These are phyloP conservation scores for Pitangus sulphuratus DNA, from an alignment of 2,797 vertebrate genomes.

Conservation along the genomic window DNA sequence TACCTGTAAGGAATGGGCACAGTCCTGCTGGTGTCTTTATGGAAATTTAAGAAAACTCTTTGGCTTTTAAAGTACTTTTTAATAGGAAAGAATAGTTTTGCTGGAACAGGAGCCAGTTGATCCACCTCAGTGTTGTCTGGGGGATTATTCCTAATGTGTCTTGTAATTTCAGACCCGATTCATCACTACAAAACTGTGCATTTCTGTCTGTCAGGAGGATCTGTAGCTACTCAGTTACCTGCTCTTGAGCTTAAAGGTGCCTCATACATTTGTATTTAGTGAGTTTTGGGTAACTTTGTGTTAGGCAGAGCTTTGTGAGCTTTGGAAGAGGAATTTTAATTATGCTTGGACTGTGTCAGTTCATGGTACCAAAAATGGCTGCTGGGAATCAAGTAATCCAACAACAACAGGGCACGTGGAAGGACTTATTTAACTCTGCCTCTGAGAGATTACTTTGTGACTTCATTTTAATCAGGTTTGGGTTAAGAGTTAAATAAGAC, in stretches of 20 bases:
- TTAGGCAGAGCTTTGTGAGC: neutral
- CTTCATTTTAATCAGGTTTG: neutral
- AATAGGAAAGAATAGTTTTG: neutral
- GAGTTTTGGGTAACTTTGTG: neutral
- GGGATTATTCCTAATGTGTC: neutral
- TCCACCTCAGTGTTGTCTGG: neutral
- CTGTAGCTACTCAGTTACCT: neutral
- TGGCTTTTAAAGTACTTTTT: neutral
- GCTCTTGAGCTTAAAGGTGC: neutral
- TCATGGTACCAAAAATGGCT: neutral
- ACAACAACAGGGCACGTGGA: neutral
- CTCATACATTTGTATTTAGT: neutral
- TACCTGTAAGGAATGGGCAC: neutral
- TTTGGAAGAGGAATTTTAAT: neutral
- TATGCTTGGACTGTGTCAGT: neutral
- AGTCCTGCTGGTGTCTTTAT: neutral
- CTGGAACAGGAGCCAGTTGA: neutral
- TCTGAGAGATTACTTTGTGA: constrained; percentile 15
- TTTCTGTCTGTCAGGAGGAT: neutral
- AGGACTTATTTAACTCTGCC: neutral
- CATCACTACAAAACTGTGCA: neutral
- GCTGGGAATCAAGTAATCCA: neutral
- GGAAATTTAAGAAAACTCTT: neutral
- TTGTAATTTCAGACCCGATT: neutral
- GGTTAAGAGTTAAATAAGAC: neutral